Conservation (phyloP, 2,888 invertebrate species). For the Tethea ocularis region DNA sequence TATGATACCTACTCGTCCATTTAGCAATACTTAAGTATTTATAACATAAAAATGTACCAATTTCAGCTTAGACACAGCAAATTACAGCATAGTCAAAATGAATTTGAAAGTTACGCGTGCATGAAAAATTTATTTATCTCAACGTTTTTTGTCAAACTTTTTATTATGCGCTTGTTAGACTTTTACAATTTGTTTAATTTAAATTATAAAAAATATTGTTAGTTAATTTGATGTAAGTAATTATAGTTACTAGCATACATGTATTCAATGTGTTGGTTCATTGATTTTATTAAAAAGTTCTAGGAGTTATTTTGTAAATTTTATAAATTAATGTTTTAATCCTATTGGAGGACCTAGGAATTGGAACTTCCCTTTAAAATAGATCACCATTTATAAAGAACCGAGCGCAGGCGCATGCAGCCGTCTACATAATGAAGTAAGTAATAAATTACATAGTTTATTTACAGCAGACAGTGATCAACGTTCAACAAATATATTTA, state of each 20-base stretch:
- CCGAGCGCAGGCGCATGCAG: background rate
- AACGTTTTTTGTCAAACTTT: constrained; percentile 18
- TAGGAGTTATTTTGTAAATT: too few relatives aligned
- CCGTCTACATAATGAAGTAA: background rate
- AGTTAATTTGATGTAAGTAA: too few relatives aligned
- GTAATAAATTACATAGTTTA: constrained; percentile 8
- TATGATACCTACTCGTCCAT: background rate
- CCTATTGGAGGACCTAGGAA: too few relatives aligned
- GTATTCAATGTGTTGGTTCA: too few relatives aligned
- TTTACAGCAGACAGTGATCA: constrained; percentile 30
- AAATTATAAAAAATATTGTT: background rate
- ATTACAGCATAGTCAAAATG: constrained; percentile 18
- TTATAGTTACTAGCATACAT: too few relatives aligned
- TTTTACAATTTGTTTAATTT: background rate
- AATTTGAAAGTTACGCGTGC: constrained; percentile 19
- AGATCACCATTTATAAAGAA: background rate
- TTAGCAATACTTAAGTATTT: background rate
- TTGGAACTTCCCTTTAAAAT: background rate
- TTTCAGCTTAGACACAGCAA: background rate
- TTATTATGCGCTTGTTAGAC: constrained; percentile 16
- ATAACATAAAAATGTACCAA: background rate
- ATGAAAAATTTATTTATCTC: constrained; percentile 27
- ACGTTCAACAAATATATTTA: constrained; percentile 37
- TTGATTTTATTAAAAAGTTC: too few relatives aligned
- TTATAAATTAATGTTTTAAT: too few relatives aligned